A percentile compares a stretch with the other conserved stretches of the same genome.
Evolutionary conservation across 2,797 vertebrate genomes (phyloP).

Genomic region (Vespertilio murinus): DNA sequence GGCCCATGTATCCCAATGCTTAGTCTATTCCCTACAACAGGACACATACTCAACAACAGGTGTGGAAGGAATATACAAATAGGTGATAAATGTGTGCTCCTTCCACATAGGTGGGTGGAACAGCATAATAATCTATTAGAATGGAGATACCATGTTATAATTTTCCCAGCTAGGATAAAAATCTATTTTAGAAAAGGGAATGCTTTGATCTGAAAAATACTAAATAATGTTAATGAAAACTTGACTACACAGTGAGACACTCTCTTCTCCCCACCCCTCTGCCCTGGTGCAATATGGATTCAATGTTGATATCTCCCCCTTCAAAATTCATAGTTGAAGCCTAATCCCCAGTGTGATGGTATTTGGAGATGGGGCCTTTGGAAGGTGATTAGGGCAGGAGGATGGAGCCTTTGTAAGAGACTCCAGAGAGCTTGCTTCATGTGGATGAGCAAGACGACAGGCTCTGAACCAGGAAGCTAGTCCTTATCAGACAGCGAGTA

Average conservation of each 20-base stretch:
- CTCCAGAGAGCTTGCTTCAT: background rate
- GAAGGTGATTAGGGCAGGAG: background rate
- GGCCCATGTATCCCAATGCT: background rate
- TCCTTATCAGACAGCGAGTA: background rate
- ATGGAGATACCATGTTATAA: background rate
- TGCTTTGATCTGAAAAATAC: constrained; percentile 33
- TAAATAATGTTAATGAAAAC: constrained; percentile 3
- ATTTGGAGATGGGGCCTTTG: background rate
- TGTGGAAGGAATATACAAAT: background rate
- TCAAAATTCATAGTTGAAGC: background rate
- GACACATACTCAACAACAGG: background rate
- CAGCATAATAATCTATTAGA: background rate
- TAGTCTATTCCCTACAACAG: background rate
- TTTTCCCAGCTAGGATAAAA: background rate
- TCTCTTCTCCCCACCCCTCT: background rate
- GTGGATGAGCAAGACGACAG: background rate
- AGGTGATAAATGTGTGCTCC: background rate
- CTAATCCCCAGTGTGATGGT: background rate
- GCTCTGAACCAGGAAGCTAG: background rate
- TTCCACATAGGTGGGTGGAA: background rate
- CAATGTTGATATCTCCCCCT: background rate
- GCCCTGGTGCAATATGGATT: background rate
- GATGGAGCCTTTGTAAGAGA: background rate
- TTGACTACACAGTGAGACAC: background rate
- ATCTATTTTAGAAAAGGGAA: background rate